These are phyloP conservation scores for Epinephelus fuscoguttatus DNA, from an alignment of 2,113 vertebrate species.

Conservation along the genomic window DNA sequence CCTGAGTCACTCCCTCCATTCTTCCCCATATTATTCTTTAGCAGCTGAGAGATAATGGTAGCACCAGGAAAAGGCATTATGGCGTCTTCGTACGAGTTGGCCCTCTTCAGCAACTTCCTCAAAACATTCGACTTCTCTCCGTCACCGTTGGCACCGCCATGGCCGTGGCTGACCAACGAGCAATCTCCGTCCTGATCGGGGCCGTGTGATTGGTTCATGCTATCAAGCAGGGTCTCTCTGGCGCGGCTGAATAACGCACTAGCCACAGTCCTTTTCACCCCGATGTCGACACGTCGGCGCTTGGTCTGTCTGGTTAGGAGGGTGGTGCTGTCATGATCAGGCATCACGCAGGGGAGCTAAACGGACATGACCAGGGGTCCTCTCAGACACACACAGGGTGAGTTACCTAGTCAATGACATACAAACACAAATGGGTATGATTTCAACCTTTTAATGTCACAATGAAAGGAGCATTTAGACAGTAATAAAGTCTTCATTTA, in stretches of 20 bases:
- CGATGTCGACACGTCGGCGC: slow-evolving; percentile 99
- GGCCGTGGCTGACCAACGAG: slow-evolving; percentile 91
- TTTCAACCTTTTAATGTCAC: background rate
- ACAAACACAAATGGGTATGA: slow-evolving; percentile 49
- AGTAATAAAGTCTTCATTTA: background rate
- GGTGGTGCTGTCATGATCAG: slow-evolving; percentile 99
- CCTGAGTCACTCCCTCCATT: slow-evolving; percentile 95
- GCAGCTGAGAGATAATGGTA: slow-evolving; percentile 99
- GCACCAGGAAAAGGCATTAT: slow-evolving; percentile 98
- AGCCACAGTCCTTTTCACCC: slow-evolving; percentile 99
- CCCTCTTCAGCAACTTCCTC: slow-evolving; percentile 98
- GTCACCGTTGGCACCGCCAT: slow-evolving; percentile 79
- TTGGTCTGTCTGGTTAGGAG: slow-evolving; percentile 99
- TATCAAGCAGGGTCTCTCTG: slow-evolving; percentile 93
- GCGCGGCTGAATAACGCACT: slow-evolving; percentile 92
- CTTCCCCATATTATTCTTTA: slow-evolving; percentile 99
- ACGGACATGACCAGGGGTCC: slow-evolving; percentile 80
- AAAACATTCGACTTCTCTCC: slow-evolving; percentile 98
- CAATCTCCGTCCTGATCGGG: slow-evolving; percentile 96
- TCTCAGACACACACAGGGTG: slow-evolving; percentile 90
- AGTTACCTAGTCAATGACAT: slow-evolving; percentile 89
- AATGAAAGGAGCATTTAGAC: background rate
- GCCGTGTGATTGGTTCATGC: slow-evolving; percentile 97
- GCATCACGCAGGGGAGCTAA: slow-evolving; percentile 92
- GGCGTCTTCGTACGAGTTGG: slow-evolving; percentile 97